phyloP scores from a whole-genome alignment of 2,113 vertebrate genomes.

The Melospiza georgiana region DNA sequence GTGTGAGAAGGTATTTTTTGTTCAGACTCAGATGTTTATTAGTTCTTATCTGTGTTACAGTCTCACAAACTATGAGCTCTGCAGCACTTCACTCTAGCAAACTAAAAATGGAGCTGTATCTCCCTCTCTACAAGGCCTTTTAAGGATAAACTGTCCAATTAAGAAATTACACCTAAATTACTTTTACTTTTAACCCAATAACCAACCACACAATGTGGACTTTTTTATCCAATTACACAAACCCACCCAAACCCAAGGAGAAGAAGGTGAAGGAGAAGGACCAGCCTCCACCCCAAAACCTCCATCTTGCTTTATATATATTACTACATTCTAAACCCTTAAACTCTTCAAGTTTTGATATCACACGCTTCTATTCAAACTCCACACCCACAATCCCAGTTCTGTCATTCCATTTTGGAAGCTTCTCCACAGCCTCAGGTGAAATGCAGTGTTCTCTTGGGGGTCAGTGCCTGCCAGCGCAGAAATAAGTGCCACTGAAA shows the following conservation, averaged over 20 bases:
- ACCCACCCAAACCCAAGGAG: too few species aligned
- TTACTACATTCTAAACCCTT: not conserved
- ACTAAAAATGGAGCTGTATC: not conserved
- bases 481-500: not conserved
- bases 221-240: too few species aligned
- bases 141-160: not conserved
- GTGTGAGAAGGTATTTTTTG: not conserved
- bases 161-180: too few species aligned
- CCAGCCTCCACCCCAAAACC: too few species aligned
- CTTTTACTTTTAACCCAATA: too few species aligned
- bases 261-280: too few species aligned
- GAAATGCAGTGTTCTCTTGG: not conserved
- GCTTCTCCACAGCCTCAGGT: not conserved
- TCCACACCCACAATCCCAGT: not conserved
- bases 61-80: not conserved
- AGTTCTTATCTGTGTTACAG: not conserved
- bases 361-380: not conserved
- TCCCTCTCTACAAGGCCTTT: not conserved
- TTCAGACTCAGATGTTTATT: not conserved
- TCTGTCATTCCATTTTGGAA: not conserved
- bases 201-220: too few species aligned
- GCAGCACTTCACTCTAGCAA: not conserved
- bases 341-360: not conserved
- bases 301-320: too few species aligned
- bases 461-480: not conserved